These are phyloP conservation scores for Threskiornis aethiopicus DNA, from an alignment of 2,797 vertebrate species.

Conservation along the genomic window DNA sequence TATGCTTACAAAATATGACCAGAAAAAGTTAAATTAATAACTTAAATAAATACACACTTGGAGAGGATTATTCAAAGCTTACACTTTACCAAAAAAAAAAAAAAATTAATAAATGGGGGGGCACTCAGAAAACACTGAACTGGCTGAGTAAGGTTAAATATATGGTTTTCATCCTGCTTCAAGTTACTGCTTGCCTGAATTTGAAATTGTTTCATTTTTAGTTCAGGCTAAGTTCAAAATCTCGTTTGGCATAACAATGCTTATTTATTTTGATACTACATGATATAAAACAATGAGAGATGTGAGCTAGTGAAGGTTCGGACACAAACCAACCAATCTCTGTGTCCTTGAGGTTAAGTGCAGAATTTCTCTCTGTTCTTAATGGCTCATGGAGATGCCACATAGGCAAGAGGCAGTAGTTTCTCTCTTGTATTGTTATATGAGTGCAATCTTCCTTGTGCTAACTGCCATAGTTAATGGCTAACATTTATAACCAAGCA, in stretches of 20 bases:
- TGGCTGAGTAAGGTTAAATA: not conserved
- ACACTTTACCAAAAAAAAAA: not conserved
- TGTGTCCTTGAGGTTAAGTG: constrained; percentile 38
- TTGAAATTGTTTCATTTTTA: not conserved
- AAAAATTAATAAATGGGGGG: not conserved
- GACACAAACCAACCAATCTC: not conserved
- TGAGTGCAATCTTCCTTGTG: not conserved
- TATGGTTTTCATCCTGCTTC: not conserved
- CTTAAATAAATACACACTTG: not conserved
- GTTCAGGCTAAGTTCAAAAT: not conserved
- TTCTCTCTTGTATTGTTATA: not conserved
- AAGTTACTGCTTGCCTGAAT: not conserved
- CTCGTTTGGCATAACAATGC: not conserved
- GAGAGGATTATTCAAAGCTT: not conserved
- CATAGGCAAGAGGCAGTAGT: not conserved
- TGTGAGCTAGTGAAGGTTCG: not conserved
- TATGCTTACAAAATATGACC: not conserved
- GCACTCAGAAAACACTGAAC: not conserved
- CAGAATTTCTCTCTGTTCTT: not conserved
- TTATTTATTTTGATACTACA: not conserved
- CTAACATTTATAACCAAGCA: constrained; percentile 48
- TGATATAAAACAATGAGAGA: not conserved
- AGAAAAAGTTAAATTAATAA: not conserved
- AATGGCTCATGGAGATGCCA: not conserved
- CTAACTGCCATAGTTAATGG: constrained; percentile 32